phyloP scores from a whole-genome alignment of 1,140 invertebrate species.

The Tribolium madens region DNA sequence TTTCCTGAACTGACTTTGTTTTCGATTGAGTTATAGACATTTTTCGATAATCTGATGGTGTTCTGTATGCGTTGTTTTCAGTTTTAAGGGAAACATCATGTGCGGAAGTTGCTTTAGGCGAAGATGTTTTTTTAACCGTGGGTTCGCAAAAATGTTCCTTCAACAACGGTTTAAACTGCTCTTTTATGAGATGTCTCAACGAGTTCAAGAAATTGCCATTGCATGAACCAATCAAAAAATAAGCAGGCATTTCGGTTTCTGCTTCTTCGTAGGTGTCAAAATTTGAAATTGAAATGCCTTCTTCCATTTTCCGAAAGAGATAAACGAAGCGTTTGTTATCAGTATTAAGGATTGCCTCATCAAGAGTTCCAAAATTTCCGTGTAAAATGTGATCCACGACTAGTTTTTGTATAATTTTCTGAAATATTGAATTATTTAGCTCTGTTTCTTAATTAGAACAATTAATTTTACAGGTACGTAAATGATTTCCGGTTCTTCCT shows the following conservation, averaged over 20 bases:
- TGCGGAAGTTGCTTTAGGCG: background rate
- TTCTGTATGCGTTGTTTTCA: constrained; percentile 61
- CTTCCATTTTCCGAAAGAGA: constrained; percentile 73
- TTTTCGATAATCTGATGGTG: constrained; percentile 70
- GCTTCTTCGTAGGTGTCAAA: constrained; percentile 69
- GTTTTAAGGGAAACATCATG: constrained; percentile 30
- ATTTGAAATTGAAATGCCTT: constrained; percentile 72
- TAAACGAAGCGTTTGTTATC: constrained; percentile 74
- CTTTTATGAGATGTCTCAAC: constrained; percentile 66
- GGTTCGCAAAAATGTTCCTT: constrained; percentile 61
- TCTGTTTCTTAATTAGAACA: background rate
- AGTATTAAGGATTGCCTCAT: constrained; percentile 64
- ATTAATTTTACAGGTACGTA: constrained; percentile 67
- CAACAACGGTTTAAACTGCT: constrained; percentile 52
- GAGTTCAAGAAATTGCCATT: constrained; percentile 70
- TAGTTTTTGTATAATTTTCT: constrained; percentile 76
- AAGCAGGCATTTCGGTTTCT: constrained; percentile 71
- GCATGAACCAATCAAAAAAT: constrained; percentile 73
- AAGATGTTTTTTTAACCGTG: constrained; percentile 45
- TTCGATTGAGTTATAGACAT: constrained; percentile 67
- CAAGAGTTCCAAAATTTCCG: constrained; percentile 74
- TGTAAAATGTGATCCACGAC: constrained; percentile 76
- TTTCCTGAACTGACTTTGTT: constrained; percentile 63
- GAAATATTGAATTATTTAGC: constrained; percentile 50
- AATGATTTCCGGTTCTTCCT: constrained; percentile 68